Conservation (phyloP, 2,888 invertebrate genomes). For the Cephus nigrinus region DNA sequence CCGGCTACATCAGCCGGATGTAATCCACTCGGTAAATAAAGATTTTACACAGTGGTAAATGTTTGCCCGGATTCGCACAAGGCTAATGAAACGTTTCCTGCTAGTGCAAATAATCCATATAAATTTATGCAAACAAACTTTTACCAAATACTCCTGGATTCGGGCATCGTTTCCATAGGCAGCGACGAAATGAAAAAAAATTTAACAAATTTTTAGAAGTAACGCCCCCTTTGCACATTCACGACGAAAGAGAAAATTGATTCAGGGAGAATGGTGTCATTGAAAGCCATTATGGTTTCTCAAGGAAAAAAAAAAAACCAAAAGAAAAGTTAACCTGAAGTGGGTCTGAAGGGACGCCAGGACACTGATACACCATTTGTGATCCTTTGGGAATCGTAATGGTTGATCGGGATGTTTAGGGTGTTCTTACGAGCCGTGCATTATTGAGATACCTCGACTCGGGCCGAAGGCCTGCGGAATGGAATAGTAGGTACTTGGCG, state of each 20-base stretch:
- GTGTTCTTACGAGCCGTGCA: constrained; percentile 52
- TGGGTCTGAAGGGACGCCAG: constrained; percentile 23
- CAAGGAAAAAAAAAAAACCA: constrained; percentile 4
- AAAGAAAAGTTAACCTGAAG: not conserved
- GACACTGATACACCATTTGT: constrained; percentile 57
- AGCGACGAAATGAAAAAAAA: not conserved
- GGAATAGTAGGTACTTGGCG: constrained; percentile 20
- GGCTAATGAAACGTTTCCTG: constrained; percentile 25
- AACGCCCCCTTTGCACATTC: not conserved
- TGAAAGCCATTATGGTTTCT: not conserved
- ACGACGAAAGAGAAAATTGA: not conserved
- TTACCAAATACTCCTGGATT: not conserved
- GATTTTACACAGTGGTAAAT: constrained; percentile 24
- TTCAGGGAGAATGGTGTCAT: not conserved
- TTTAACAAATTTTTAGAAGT: not conserved
- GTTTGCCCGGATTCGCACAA: constrained; percentile 21
- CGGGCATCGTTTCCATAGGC: not conserved
- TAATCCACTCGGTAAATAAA: constrained; percentile 41
- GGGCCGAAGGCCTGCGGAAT: constrained; percentile 25
- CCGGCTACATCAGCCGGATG: constrained; percentile 6
- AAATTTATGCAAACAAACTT: constrained; percentile 15
- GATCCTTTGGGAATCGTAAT: constrained; percentile 49
- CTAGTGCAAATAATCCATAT: constrained; percentile 21
- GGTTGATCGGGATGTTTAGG: constrained; percentile 57
- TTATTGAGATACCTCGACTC: constrained; percentile 52